Conservation (phyloP, 1,140 invertebrate species). For the Neodiprion pinetum region DNA sequence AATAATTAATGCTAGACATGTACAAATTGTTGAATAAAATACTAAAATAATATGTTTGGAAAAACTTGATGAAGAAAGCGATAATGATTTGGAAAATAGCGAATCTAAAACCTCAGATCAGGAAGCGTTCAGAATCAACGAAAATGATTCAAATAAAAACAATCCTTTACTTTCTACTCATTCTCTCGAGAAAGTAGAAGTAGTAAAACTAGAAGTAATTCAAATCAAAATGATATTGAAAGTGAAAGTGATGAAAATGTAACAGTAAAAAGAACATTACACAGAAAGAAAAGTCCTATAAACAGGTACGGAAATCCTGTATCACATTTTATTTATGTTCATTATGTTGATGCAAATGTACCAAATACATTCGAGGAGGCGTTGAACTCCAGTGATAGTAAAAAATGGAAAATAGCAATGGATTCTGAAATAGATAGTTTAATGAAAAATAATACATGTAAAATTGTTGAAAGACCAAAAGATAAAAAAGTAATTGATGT, state of each 20-base stretch:
- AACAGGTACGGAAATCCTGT: slow-evolving; percentile 20
- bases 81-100: too few relatives aligned
- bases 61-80: too few relatives aligned
- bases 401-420: slow-evolving; percentile 45
- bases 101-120: too few relatives aligned
- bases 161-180: slow-evolving; percentile 24
- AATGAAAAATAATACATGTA: slow-evolving; percentile 47
- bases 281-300: not conserved
- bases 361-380: slow-evolving; percentile 48
- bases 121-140: too few relatives aligned
- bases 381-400: slow-evolving; percentile 36
- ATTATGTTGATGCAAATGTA: slow-evolving; percentile 45
- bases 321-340: slow-evolving; percentile 44
- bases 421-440: slow-evolving; percentile 42
- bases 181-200: not conserved
- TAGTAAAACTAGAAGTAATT: slow-evolving; percentile 18
- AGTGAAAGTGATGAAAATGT: not conserved
- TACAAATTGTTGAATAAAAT: too few relatives aligned
- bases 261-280: slow-evolving; percentile 31
- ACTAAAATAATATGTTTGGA: too few relatives aligned
- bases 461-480: slow-evolving; percentile 39
- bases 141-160: not conserved
- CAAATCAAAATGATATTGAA: slow-evolving; percentile 9
- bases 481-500: slow-evolving; percentile 29
- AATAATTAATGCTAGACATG: too few relatives aligned